These are phyloP conservation scores for Balanococcus diminutus DNA, from an alignment of 2,888 invertebrate species.

Conservation along the genomic window DNA sequence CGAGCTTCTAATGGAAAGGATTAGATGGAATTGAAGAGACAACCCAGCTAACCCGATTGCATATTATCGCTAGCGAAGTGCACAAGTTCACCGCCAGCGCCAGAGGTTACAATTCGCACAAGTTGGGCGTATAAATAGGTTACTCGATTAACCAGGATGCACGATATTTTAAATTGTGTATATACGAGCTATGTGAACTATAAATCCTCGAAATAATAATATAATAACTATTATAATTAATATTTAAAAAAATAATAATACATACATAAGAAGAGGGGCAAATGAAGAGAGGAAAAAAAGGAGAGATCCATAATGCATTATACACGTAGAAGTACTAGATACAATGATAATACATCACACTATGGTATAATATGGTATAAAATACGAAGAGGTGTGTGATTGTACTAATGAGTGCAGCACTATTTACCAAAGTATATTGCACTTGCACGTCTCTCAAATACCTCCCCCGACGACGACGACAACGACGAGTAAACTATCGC, in stretches of 20 bases:
- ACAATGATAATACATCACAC: background rate
- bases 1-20: too few species aligned
- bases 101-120: background rate
- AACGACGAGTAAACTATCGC: background rate
- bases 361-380: too few species aligned
- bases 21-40: too few species aligned
- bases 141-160: background rate
- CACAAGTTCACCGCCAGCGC: background rate
- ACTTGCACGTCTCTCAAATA: too few species aligned
- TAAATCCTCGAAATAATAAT: too few species aligned
- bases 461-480: background rate
- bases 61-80: background rate
- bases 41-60: background rate
- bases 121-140: background rate
- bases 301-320: background rate
- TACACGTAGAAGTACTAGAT: background rate
- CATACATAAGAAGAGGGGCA: too few species aligned
- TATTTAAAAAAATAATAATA: too few species aligned
- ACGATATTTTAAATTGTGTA: background rate
- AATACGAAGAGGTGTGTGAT: background rate
- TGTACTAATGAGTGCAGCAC: background rate
- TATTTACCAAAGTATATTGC: too few species aligned
- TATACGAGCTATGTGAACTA: background rate
- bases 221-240: too few species aligned
- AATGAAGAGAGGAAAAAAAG: background rate